Evolutionary conservation across 37 sponge, comb jelly and placozoan genomes (phyloP), one percentile per base, ranked within the genome.

Genomic region (Haliclona indistincta): DNA sequence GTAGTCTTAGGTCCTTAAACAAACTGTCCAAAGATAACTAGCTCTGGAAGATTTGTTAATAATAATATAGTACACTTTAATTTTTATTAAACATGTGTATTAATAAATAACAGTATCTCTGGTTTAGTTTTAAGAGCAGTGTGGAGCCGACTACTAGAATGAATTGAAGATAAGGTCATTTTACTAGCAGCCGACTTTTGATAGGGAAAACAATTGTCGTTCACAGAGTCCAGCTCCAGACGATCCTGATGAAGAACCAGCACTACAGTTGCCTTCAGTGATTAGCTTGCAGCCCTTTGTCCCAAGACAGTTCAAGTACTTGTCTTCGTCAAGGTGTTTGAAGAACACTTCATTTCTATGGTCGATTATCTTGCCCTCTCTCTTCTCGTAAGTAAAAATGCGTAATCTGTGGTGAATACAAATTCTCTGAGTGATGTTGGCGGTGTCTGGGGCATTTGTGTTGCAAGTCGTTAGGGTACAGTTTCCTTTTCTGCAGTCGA

Each of bases 291-390:
- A 65, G n/a, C n/a, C n/a, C 28, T 28, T 36, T 38, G 13, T 65
- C 5, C 67, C 67, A 35, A 65, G 29, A 38, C 67, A 65, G 40
- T 65, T 65, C 5, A 65, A 32, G 40, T 65, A 65, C n/a, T 35
- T 39, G 67, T 35, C 39, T n/a, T n/a, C n/a, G n/a, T n/a, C n/a
- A 20, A 34, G 37, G 29, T 7, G 8, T 35, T 65, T 65, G 40
- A 65, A 36, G 42, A 32, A 38, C 13, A 65, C 42, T 7, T 26
- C 8, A 36, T 65, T 38, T 32, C 6, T 19, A 26, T 33, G 8
- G 7, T 26, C 8, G 32, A 60, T 38, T 35, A 13, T 6, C 67
- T 13, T 19, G 8, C 67, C 40, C 29, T 6, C 10, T 4, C 22
- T 65, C n/a, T 38, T 65, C 5, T 20, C 67, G 20, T 8, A 6